These are phyloP conservation scores for Rhopalosiphum padi DNA, from an alignment of 1,140 invertebrate genomes.

Conservation along the genomic window DNA sequence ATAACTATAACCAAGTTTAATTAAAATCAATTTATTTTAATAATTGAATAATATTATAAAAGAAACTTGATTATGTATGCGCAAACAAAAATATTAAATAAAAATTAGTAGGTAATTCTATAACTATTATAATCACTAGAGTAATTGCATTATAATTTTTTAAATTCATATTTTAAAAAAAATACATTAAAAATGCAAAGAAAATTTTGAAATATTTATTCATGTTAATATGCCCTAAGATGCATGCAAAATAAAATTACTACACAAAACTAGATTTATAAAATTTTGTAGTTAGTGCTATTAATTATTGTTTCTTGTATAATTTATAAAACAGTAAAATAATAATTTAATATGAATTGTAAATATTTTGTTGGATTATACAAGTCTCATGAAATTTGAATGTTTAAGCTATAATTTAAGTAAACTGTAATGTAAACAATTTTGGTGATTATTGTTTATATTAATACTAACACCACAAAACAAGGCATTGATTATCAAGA, in stretches of 20 bases:
- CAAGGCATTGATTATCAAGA: not conserved
- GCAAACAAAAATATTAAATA: not conserved
- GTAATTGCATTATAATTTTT: too few species aligned
- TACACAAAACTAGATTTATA: not conserved
- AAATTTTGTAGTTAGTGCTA: too few species aligned
- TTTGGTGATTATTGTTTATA: not conserved
- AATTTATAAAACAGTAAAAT: not conserved
- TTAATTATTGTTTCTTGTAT: not conserved
- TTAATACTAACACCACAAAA: not conserved
- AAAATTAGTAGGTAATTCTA: not conserved
- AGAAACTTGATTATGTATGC: not conserved
- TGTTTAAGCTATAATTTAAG: not conserved
- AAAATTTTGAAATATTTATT: not conserved
- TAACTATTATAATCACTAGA: not conserved
- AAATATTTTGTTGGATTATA: not conserved
- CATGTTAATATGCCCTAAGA: not conserved
- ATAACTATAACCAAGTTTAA: not conserved
- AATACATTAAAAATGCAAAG: not conserved
- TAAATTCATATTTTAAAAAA: too few species aligned
- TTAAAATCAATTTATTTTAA: not conserved
- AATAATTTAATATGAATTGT: not conserved
- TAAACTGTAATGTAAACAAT: not conserved
- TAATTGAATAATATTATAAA: not conserved
- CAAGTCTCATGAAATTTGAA: not conserved
- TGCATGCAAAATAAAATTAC: slow-evolving; percentile 7